Evolutionary conservation across 2,888 invertebrate species (phyloP), one percentile per base, ranked within the genome.

Genomic region (Tortrix viridana): DNA sequence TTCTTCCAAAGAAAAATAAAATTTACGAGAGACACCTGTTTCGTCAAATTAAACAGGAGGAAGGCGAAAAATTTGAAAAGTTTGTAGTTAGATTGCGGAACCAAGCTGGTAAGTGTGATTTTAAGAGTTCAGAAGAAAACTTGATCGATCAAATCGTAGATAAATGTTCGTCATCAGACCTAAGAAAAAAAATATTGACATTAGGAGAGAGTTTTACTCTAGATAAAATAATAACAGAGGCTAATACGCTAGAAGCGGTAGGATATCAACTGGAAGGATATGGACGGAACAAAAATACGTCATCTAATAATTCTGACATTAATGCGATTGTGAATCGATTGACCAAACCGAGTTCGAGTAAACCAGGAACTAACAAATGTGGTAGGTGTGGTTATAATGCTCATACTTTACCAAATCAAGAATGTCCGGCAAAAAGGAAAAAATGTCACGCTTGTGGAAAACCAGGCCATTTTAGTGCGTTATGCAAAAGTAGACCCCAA

Each of bases 171-270:
- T 46, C 46, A 20, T 19, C 20, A 1, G 55, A 55, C 1, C n/a
- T 55, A 1, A 32, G 54, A 9, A 54, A 54, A 19, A 54, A 54
- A 23, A 54, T 54, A 18, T 14, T 44, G 12, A 44, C 43, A 5
- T 5, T 44, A 18, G 44, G 54, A 26, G 54, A 54, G 7, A 16
- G 14, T 5, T 18, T 54, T 4, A 54, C 23, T 2, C 18, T 54
- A 3, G 54, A 54, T 9, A 44, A 54, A 26, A 23, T 54, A 38
- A 26, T 54, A 14, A 54, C 54, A 3, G 44, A 44, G 5, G 54
- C 70, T 19, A 71, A 69, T 50, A 68, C 72, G 0, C 19, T 71
- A 38, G 72, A 71, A 61, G 58, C 41, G 1, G 69, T 70, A 0
- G 56, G 4, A 23, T 23, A 23, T 1, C 69, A 71, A 50, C n/a